Conservation (phyloP, 2,888 invertebrate genomes). For the Polydrusus cervinus region DNA sequence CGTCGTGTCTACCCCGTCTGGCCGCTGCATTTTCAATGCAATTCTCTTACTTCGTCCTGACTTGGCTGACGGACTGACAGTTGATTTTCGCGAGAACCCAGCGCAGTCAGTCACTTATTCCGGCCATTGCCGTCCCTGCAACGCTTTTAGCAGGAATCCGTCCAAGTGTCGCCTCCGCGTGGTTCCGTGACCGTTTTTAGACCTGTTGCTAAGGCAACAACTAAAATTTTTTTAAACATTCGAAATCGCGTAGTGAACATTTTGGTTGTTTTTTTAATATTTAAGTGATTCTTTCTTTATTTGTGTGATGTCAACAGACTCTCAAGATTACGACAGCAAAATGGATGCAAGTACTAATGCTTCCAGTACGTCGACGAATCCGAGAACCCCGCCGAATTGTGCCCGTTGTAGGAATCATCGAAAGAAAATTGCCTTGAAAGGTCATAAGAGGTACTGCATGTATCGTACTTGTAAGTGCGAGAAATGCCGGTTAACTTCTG, state of each 20-base stretch:
- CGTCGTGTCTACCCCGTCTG: slow-evolving; percentile 58
- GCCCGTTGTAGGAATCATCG: slow-evolving; percentile 94
- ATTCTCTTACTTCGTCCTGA: slow-evolving; percentile 68
- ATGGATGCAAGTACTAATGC: slow-evolving; percentile 65
- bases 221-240: neutral
- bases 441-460: slow-evolving; percentile 94
- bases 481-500: slow-evolving; percentile 90
- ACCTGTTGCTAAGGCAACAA: slow-evolving; percentile 37
- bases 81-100: slow-evolving; percentile 60
- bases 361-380: slow-evolving; percentile 75
- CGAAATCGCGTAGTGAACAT: slow-evolving; percentile 8
- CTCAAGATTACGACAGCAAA: slow-evolving; percentile 74
- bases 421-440: slow-evolving; percentile 90
- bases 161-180: slow-evolving; percentile 37
- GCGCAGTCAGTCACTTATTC: slow-evolving; percentile 23
- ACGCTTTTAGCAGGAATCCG: slow-evolving; percentile 38
- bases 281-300: slow-evolving; percentile 15
- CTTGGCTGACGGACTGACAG: slow-evolving; percentile 69
- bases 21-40: slow-evolving; percentile 66
- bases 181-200: slow-evolving; percentile 41
- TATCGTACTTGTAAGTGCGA: slow-evolving; percentile 89
- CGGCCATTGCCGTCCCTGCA: slow-evolving; percentile 39
- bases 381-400: slow-evolving; percentile 92
- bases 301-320: slow-evolving; percentile 68
- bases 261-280: neutral